Evolutionary conservation across 2,113 vertebrate species (phyloP).

Genomic region (Syngnathus typhle): DNA sequence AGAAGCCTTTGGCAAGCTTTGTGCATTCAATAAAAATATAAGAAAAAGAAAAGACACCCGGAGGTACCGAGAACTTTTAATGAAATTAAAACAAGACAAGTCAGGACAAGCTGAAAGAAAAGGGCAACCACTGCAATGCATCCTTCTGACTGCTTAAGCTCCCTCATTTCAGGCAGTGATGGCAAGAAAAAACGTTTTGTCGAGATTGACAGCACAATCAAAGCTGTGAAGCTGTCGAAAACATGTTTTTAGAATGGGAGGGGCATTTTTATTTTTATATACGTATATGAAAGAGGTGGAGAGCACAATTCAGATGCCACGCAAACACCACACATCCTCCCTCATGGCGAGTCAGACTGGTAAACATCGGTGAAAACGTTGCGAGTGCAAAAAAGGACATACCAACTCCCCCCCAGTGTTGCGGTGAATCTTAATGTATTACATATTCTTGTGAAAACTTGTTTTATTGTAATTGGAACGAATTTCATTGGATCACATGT

Average conservation of each 20-base stretch:
- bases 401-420: no score
- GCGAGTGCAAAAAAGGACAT: neutral
- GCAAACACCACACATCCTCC: neutral
- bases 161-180: constrained; percentile 5
- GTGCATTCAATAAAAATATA: constrained; percentile 15
- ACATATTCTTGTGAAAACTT: neutral
- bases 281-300: neutral
- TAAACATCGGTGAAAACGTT: neutral
- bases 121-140: constrained; percentile 37
- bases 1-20: constrained; percentile 32
- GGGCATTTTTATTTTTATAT: neutral
- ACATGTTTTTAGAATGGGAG: neutral
- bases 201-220: constrained; percentile 54
- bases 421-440: neutral
- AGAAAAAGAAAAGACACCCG: constrained; percentile 9
- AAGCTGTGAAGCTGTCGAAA: constrained; percentile 27
- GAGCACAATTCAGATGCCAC: neutral
- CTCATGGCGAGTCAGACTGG: neutral
- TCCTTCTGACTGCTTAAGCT: constrained; percentile 34
- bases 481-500: neutral
- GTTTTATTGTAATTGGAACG: neutral
- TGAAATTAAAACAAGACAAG: constrained; percentile 63
- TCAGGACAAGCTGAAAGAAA: constrained; percentile 61
- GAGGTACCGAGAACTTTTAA: constrained; percentile 52
- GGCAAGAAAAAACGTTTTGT: constrained; percentile 31